phyloP scores from a whole-genome alignment of 1,140 invertebrate genomes.

The Zaprionus tsacasi region DNA sequence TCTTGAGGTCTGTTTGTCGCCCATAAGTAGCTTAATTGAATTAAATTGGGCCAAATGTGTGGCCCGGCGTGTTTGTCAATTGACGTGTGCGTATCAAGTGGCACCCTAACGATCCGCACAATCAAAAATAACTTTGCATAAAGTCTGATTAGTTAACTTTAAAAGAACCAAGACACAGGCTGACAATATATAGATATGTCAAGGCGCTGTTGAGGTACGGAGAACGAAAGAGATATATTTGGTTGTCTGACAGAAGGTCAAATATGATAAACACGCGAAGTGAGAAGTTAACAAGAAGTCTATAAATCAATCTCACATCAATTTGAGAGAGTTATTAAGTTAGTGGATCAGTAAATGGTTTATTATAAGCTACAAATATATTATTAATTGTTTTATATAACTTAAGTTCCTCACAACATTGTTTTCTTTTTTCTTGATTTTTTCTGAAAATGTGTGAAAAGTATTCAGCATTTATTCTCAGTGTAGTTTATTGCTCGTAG shows the following conservation, averaged over 20 bases:
- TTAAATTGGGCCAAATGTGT: constrained; percentile 75
- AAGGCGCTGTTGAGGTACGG: constrained; percentile 50
- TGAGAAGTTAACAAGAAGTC: constrained; percentile 13
- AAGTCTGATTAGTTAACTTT: constrained; percentile 54
- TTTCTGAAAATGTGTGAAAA: not conserved
- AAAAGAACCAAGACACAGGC: not conserved
- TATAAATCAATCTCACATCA: not conserved
- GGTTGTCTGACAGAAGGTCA: constrained; percentile 29
- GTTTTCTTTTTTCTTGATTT: too few species aligned
- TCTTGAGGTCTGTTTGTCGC: constrained; percentile 12
- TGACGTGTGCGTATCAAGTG: constrained; percentile 59
- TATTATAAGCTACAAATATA: too few species aligned
- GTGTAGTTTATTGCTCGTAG: not conserved
- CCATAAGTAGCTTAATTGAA: constrained; percentile 71
- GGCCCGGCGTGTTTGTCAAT: constrained; percentile 50
- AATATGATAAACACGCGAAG: not conserved
- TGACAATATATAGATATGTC: constrained; percentile 28
- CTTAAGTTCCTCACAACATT: too few species aligned
- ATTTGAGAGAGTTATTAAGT: not conserved
- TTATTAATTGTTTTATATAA: too few species aligned
- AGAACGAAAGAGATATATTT: constrained; percentile 9
- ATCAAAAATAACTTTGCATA: constrained; percentile 58
- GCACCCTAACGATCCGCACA: constrained; percentile 40
- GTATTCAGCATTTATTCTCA: not conserved
- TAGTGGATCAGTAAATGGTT: not conserved